A percentile compares a stretch with the other conserved stretches of the same genome.
Conservation (phyloP, 2,888 invertebrate species). For the Scaptodrosophila latifasciaeformis region DNA sequence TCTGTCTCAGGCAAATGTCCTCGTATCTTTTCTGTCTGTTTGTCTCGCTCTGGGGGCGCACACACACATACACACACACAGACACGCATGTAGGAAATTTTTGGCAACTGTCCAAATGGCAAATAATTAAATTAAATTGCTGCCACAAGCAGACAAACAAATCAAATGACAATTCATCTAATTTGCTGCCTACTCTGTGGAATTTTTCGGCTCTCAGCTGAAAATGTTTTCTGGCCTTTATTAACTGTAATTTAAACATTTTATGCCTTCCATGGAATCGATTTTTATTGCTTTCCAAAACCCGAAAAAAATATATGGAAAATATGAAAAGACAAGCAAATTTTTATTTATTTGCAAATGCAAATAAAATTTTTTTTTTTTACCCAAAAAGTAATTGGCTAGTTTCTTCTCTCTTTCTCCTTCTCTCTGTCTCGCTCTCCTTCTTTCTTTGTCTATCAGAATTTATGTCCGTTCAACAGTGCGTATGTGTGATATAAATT, state of each 20-base stretch:
- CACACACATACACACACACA: not conserved
- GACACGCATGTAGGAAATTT: slow-evolving; percentile 12
- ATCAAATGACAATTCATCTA: slow-evolving; percentile 67
- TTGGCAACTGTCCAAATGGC: slow-evolving; percentile 71
- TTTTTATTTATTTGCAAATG: too few species aligned
- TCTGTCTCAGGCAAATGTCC: too few species aligned
- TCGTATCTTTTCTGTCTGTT: too few species aligned
- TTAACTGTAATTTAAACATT: slow-evolving; percentile 33
- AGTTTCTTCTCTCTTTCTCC: too few species aligned
- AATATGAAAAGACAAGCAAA: too few species aligned
- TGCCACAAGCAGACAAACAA: slow-evolving; percentile 70
- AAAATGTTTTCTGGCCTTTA: slow-evolving; percentile 10
- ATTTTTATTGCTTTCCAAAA: not conserved
- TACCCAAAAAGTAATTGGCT: too few species aligned
- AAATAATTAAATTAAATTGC: slow-evolving; percentile 74
- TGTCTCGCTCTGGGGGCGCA: too few species aligned
- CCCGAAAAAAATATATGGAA: too few species aligned
- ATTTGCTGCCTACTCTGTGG: slow-evolving; percentile 31
- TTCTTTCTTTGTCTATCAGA: too few species aligned
- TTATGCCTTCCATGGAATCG: not conserved
- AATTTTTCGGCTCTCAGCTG: slow-evolving; percentile 21
- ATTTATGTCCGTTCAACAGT: slow-evolving; percentile 2
- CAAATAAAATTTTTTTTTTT: too few species aligned
- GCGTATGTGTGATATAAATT: slow-evolving; percentile 11
- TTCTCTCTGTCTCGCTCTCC: too few species aligned